phyloP scores from a whole-genome alignment of 1,140 invertebrate genomes.

The Orius insidiosus region DNA sequence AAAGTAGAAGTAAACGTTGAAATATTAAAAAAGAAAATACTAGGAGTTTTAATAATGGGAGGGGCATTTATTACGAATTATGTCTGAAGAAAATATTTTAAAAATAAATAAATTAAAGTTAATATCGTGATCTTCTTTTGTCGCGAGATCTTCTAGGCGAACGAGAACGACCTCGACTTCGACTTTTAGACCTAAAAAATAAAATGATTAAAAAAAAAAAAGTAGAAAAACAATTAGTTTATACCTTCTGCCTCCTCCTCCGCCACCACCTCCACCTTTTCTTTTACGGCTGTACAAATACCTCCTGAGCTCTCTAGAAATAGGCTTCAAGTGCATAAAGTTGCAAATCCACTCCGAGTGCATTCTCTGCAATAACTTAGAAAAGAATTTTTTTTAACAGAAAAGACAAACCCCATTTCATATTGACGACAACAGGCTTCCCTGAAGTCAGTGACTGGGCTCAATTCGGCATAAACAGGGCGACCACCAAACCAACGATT shows the following conservation, averaged over 20 bases:
- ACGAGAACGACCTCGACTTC: neutral
- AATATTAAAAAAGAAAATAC: too few species aligned
- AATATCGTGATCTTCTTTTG: neutral
- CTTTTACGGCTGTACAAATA: conserved; percentile 47
- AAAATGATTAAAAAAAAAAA: too few species aligned
- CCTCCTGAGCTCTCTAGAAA: conserved; percentile 77
- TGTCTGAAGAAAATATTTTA: too few species aligned
- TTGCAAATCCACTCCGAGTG: conserved; percentile 94
- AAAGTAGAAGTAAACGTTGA: too few species aligned
- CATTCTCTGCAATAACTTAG: conserved; percentile 56
- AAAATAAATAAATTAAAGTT: too few species aligned
- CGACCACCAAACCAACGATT: conserved; percentile 97
- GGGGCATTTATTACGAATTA: too few species aligned
- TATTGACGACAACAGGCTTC: conserved; percentile 98
- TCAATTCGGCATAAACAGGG: conserved; percentile 95
- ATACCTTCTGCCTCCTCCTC: too few species aligned
- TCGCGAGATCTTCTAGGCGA: conserved; percentile 2
- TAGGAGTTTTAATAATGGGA: too few species aligned
- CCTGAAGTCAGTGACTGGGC: conserved; percentile 95
- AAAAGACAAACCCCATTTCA: conserved; percentile 71
- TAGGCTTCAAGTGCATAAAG: conserved; percentile 99
- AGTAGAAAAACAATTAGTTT: too few species aligned
- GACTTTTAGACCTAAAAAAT: conserved; percentile 7
- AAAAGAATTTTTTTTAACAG: neutral
- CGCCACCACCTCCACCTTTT: conserved; percentile 19